Base-by-base conservation (phyloP, 1,140 invertebrate species). In the Drosophila virilis region DNA sequence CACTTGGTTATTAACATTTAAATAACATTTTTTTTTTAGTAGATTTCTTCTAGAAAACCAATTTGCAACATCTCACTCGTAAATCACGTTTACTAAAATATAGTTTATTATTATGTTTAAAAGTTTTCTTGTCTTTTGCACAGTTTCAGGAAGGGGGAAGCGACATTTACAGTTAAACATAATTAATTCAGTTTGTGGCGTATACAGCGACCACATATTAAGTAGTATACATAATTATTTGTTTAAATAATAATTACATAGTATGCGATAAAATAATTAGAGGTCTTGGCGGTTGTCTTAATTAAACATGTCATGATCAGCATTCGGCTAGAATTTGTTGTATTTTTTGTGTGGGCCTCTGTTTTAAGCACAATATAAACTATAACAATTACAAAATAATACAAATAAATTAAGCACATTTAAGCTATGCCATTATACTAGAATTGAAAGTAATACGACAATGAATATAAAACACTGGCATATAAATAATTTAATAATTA, bases 261-360 rank as follows among this genome's bases (percentile, higher is more conserved):
- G 66, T 69, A 73, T 75, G 67, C 69, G 61, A 68, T 84, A 74
- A 86, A 73, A 68, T 79, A 79, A 86, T 88, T 77, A 89, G 83
- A 86, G 84, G 83, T 86, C 73, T 88, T 83, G 50, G 61, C 73
- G 83, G 83, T 86, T 88, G 65, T 86, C 69, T 69, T 75, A 66
- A 28, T 77, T 67, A 74, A 65, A 74, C 42, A 46, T 66, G 45
- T 73, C 61, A 42, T 58, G 46, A 10, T 35, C 33, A 50, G 17
- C 33, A 35, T 35, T 33, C 28, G 6, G 10, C 28, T 51, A 9
- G 9, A 43, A 9, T 33, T 54, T 33, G 8, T 72, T 72, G n/a
- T 48, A 17, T 40, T 65, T 32, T 52, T 58, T 40, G 37, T 32
- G 43, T 50, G 67, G 8, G 17, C 17, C 17, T 17, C 17, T 17